phyloP scores from a whole-genome alignment of 2,888 invertebrate genomes.

The Torymus tubicola region DNA sequence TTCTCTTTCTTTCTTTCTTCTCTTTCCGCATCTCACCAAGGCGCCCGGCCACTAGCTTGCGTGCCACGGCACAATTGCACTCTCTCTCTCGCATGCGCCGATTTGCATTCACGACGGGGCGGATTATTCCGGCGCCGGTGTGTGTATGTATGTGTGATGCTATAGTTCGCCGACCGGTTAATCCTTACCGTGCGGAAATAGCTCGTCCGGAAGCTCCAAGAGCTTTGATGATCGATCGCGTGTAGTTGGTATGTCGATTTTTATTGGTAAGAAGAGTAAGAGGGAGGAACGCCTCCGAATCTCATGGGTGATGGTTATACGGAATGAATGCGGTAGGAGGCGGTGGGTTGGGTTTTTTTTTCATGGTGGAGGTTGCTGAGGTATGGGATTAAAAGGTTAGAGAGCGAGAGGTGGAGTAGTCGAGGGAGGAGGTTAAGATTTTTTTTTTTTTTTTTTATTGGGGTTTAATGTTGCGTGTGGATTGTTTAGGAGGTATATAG shows the following conservation, averaged over 20 bases:
- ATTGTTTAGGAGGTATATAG: too few relatives aligned
- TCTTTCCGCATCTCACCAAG: constrained; percentile 25
- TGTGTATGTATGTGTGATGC: too few relatives aligned
- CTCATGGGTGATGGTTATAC: too few relatives aligned
- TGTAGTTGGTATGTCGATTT: neutral
- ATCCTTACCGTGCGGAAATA: constrained; percentile 8
- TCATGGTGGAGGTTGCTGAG: too few relatives aligned
- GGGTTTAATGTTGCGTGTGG: too few relatives aligned
- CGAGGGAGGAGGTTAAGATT: neutral
- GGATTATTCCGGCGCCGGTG: constrained; percentile 49
- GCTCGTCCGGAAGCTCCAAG: constrained; percentile 9
- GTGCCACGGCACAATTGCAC: constrained; percentile 64
- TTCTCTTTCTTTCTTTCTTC: neutral
- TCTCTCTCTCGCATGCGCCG: constrained; percentile 49
- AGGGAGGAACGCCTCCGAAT: too few relatives aligned
- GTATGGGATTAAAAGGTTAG: neutral
- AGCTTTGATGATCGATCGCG: constrained; percentile 27
- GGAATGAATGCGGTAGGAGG: too few relatives aligned
- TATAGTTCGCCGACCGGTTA: constrained; percentile 27
- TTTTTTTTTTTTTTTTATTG: too few relatives aligned
- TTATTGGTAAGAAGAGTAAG: too few relatives aligned
- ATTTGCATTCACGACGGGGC: constrained; percentile 61
- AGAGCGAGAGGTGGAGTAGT: neutral
- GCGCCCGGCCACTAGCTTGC: constrained; percentile 56
- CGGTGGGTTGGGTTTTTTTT: too few relatives aligned